Evolutionary conservation across 1,140 invertebrate species (phyloP), one percentile per base, ranked within the genome.

Genomic region (Eulimnadia texana): DNA sequence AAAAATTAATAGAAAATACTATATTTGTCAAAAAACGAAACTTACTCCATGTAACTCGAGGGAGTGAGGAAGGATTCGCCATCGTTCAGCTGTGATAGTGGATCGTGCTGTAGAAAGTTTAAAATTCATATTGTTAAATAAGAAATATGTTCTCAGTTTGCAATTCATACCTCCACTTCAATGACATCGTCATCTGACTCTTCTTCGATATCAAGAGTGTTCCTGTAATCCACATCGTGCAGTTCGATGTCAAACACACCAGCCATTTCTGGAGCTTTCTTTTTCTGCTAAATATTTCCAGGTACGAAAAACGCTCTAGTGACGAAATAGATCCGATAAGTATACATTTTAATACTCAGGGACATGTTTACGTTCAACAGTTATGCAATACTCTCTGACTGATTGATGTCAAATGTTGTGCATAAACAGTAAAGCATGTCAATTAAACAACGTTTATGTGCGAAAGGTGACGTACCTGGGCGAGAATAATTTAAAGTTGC

Each of bases 181-280:
- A 90, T 85, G 68, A 83, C 68, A 66, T 77, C 85, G 73, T 92
- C 88, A 70, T 76, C 73, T 22, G 72, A 74, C 24, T 88, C 85
- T 50, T 86, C 86, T 70, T 88, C 84, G 67, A 80, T 81, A 63
- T 82, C 84, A 67, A 80, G 81, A 63, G 82, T 79, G 70, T 80
- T 79, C 61, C 79, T 78, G 72, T 70, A 69, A n/a, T 87, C 86
- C 65, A 79, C 77, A 68, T 83, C 81, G 66, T 85, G 84, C 68
- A 93, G 76, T 74, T 94, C 90, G 71, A 94, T 82, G 77, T 93
- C 88, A 74, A 94, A 93, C 71, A 93, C 74, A 80, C 72, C 74
- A 50, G 72, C 69, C 70, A 72, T 19, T 56, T 54, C 22, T 50
- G 22, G 57, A 1, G 56, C 50, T 63, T 62, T 57, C 60, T 25